Evolutionary conservation across 2,888 invertebrate genomes (phyloP).

Genomic region (Antheraea assamensis): DNA sequence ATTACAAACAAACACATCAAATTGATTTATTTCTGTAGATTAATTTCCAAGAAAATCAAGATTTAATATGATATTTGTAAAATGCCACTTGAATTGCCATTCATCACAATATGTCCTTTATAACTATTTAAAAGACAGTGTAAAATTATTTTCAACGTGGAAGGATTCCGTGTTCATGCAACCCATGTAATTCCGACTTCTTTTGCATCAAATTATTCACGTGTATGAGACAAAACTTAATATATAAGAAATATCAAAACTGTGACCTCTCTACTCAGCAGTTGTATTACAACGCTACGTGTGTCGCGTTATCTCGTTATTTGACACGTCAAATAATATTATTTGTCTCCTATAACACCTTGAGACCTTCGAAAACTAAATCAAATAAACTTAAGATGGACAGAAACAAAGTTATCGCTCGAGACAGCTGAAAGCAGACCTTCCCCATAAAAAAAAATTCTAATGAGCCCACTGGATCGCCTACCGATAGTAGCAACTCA

Average conservation of each 20-base stretch:
- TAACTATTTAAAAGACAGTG: no score
- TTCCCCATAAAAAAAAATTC: conserved; percentile 13
- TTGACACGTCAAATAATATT: not conserved
- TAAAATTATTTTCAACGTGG: not conserved
- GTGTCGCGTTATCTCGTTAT: not conserved
- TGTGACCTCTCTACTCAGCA: not conserved
- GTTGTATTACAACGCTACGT: not conserved
- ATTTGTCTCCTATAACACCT: not conserved
- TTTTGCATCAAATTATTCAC: no score
- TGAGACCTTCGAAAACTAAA: not conserved
- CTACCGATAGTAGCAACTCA: conserved; percentile 11
- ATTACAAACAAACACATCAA: no score
- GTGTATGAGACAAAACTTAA: not conserved
- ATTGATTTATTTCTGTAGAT: no score
- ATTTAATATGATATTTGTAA: no score
- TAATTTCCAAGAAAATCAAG: no score
- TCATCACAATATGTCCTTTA: no score
- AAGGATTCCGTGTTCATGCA: not conserved
- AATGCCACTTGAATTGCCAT: no score
- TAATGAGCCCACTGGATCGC: conserved; percentile 13
- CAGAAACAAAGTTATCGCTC: not conserved
- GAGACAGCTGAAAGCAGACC: conserved; percentile 3
- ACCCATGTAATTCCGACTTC: no score
- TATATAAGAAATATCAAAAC: not conserved
- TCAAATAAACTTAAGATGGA: not conserved